phyloP scores from a whole-genome alignment of 2,888 invertebrate species.

The Noctua comes region DNA sequence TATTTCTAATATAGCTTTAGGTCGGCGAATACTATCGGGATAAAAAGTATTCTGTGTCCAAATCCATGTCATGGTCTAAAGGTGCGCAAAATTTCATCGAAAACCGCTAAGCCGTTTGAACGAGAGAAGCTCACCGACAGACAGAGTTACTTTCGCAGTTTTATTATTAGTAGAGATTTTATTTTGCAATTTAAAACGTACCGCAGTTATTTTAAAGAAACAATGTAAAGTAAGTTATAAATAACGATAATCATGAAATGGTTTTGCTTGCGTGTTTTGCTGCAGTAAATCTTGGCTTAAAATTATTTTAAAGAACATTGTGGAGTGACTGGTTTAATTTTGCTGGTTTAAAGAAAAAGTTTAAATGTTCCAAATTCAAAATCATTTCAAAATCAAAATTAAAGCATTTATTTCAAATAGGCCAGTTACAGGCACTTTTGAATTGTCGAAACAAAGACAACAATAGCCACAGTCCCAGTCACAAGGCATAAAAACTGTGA shows the following conservation, averaged over 20 bases:
- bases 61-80: neutral
- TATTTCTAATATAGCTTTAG: no score
- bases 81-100: neutral
- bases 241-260: constrained; percentile 29
- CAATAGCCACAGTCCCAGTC: no score
- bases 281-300: constrained; percentile 11
- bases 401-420: no score
- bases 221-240: constrained; percentile 44
- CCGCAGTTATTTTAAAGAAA: constrained; percentile 6
- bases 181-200: neutral
- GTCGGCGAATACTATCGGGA: neutral
- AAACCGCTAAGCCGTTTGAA: neutral
- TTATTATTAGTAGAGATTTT: neutral
- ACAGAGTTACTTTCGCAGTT: neutral
- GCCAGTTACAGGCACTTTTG: no score
- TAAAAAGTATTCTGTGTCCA: no score
- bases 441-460: no score
- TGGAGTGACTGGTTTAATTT: neutral
- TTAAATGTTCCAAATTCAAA: no score
- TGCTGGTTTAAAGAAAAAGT: neutral
- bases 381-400: no score
- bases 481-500: no score
- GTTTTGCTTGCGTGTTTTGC: constrained; percentile 27
- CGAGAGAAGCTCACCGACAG: neutral
- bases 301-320: neutral